Percentiles rank a stretch among this genome's conserved stretches.
Evolutionary conservation across 2,888 invertebrate species (phyloP).

Genomic region (Cacoxenus indagator): DNA sequence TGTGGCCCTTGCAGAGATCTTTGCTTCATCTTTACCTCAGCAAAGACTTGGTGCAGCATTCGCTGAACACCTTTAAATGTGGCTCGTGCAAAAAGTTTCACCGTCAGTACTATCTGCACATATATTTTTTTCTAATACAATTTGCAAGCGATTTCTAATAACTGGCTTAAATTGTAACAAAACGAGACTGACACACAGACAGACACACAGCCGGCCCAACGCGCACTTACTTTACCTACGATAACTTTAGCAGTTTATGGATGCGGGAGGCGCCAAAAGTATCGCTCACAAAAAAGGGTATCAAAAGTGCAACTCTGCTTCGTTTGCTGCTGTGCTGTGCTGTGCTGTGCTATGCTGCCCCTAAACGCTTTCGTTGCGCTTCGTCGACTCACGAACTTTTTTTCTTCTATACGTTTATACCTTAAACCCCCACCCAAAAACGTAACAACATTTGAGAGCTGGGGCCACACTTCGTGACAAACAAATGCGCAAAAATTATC

Average conservation of each 20-base stretch:
- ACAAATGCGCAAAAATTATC: conserved; percentile 68
- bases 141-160: conserved; percentile 65
- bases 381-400: not conserved
- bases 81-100: conserved; percentile 8
- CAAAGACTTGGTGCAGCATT: too few species aligned
- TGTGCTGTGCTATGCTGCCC: not conserved
- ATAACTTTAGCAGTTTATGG: conserved; percentile 35
- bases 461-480: conserved; percentile 66
- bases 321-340: conserved; percentile 3
- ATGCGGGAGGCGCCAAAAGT: conserved; percentile 27
- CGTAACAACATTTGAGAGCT: not conserved
- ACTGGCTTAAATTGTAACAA: conserved; percentile 62
- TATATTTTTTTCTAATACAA: conserved; percentile 46
- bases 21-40: too few species aligned
- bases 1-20: too few species aligned
- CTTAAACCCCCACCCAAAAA: not conserved
- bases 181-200: conserved; percentile 34
- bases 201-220: conserved; percentile 58
- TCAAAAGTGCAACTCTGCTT: conserved; percentile 40
- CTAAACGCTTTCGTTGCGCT: not conserved
- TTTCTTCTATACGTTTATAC: not conserved
- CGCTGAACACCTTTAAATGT: not conserved
- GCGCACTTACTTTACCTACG: too few species aligned
- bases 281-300: conserved; percentile 43
- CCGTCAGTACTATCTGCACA: conserved; percentile 27